Evolutionary conservation across 2,113 vertebrate species (phyloP).

Genomic region (Brachyistius frenatus): DNA sequence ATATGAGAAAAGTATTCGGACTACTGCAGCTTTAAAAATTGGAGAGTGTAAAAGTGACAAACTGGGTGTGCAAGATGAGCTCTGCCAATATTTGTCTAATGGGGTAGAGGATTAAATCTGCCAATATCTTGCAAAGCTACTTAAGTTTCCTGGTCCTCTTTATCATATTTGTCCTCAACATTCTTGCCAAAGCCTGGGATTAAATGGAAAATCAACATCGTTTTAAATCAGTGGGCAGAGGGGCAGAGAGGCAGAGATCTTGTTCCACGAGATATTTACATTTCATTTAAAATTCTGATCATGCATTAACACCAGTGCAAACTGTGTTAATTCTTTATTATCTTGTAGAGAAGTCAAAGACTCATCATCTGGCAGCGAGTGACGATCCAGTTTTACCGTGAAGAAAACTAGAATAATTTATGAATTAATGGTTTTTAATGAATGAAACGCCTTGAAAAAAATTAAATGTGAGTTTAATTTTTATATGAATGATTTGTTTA

Average conservation of each 20-base stretch:
- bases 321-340: conserved; percentile 20
- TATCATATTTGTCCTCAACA: conserved; percentile 51
- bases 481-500: neutral
- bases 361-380: conserved; percentile 10
- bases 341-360: conserved; percentile 11
- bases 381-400: conserved; percentile 1
- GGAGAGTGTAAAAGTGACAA: conserved; percentile 69
- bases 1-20: neutral
- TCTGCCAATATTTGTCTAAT: conserved; percentile 59
- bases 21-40: conserved; percentile 19
- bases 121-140: conserved; percentile 59
- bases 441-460: neutral
- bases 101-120: conserved; percentile 58
- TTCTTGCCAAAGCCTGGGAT: conserved; percentile 62
- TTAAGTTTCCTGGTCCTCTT: conserved; percentile 54
- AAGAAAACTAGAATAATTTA: neutral
- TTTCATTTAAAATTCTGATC: conserved; percentile 41
- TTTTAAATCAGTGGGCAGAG: conserved; percentile 46
- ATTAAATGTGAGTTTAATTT: neutral
- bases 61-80: conserved; percentile 52
- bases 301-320: conserved; percentile 17
- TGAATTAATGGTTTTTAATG: conserved; percentile 8
- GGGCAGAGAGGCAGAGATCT: conserved; percentile 24
- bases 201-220: conserved; percentile 50
- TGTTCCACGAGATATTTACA: conserved; percentile 28